Conservation (phyloP, 2,888 invertebrate genomes). For the Amiota communis region DNA sequence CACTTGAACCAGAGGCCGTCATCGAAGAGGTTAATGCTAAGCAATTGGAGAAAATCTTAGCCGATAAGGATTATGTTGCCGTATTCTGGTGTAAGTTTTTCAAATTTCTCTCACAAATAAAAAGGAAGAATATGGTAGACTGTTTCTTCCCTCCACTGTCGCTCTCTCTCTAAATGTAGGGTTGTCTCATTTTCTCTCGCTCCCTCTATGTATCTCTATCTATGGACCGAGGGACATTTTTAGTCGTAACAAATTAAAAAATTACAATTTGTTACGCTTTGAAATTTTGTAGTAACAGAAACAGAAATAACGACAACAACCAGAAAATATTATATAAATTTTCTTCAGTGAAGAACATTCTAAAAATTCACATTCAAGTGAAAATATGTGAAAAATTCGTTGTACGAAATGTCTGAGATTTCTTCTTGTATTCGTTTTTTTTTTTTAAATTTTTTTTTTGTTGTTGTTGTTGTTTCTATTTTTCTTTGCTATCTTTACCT, state of each 20-base stretch:
- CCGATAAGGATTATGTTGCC: constrained; percentile 94
- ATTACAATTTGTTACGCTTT: constrained; percentile 45
- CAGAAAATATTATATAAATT: constrained; percentile 62
- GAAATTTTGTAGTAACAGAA: constrained; percentile 63
- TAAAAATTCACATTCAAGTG: constrained; percentile 67
- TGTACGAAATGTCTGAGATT: constrained; percentile 65
- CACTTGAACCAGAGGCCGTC: constrained; percentile 79
- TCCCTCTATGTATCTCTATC: too few species aligned
- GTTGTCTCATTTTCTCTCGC: too few species aligned
- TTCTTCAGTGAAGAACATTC: constrained; percentile 63
- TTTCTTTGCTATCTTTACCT: constrained; percentile 47
- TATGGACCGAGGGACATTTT: too few species aligned
- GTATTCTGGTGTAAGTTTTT: constrained; percentile 95
- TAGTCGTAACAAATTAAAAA: constrained; percentile 35
- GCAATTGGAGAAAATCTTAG: constrained; percentile 90
- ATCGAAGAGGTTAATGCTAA: constrained; percentile 95
- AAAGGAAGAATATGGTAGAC: too few species aligned
- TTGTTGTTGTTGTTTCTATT: constrained; percentile 41
- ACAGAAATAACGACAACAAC: constrained; percentile 27
- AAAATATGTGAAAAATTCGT: constrained; percentile 68
- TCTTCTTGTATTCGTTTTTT: constrained; percentile 52
- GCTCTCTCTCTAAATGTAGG: too few species aligned
- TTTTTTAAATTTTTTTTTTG: constrained; percentile 35
- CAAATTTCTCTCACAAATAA: background rate
- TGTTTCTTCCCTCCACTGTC: too few species aligned